Conservation (phyloP, 2,113 vertebrate species). For the Ctenodactylus gundi region DNA sequence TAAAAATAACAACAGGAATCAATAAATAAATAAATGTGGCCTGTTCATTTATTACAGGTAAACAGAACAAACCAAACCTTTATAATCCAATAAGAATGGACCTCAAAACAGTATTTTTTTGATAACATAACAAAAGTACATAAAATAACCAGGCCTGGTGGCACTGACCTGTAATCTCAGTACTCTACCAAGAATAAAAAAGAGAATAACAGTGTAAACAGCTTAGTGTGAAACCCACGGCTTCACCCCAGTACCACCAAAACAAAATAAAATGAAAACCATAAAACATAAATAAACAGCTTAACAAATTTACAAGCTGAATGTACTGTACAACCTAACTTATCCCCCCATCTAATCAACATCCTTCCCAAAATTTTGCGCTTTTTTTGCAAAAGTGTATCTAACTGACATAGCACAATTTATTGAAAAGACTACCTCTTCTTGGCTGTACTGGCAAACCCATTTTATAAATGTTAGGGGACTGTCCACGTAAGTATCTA, state of each 20-base stretch:
- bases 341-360: not conserved
- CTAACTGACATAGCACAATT: not conserved
- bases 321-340: not conserved
- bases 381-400: not conserved
- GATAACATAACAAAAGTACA: not conserved
- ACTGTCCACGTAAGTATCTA: not conserved
- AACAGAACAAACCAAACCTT: constrained; percentile 29
- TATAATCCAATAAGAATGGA: not conserved
- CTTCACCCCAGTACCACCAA: no score
- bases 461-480: not conserved
- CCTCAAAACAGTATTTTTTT: not conserved
- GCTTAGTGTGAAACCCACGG: no score
- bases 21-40: not conserved
- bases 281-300: not conserved
- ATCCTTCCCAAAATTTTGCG: no score
- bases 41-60: not conserved
- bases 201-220: no score
- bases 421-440: not conserved
- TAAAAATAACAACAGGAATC: not conserved
- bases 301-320: not conserved
- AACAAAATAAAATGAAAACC: not conserved
- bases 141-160: not conserved
- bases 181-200: no score
- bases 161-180: no score
- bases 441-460: not conserved